Percentiles rank a stretch among this genome's conserved stretches.
These are phyloP conservation scores for Dryas iulia DNA, from an alignment of 1,140 invertebrate genomes.

Conservation along the genomic window DNA sequence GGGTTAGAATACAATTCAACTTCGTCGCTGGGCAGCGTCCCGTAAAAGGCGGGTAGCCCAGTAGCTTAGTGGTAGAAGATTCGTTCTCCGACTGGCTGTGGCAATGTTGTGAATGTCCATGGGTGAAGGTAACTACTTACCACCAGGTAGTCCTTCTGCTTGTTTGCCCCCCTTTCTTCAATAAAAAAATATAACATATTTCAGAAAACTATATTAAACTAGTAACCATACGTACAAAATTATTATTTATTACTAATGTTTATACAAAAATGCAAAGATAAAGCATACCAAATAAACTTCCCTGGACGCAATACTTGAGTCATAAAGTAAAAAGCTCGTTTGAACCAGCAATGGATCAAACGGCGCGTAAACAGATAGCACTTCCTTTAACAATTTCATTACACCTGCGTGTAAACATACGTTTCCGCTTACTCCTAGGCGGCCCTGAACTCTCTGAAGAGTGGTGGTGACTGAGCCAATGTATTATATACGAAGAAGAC, in stretches of 20 bases:
- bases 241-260: neutral
- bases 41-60: too few species aligned
- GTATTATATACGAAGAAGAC: neutral
- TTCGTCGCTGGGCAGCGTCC: too few species aligned
- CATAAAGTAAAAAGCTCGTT: constrained; percentile 20
- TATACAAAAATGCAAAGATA: neutral
- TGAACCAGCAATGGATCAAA: constrained; percentile 32
- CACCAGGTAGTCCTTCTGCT: too few species aligned
- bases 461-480: neutral
- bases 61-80: too few species aligned
- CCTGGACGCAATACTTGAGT: constrained; percentile 7
- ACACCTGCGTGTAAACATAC: constrained; percentile 52
- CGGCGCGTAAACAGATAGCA: constrained; percentile 39
- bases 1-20: too few species aligned
- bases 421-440: constrained; percentile 37
- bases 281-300: constrained; percentile 4
- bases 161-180: too few species aligned
- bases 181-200: too few species aligned
- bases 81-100: too few species aligned
- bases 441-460: neutral
- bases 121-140: too few species aligned
- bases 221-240: neutral
- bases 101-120: too few species aligned
- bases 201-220: too few species aligned
- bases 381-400: constrained; percentile 56